phyloP scores from a whole-genome alignment of 1,140 invertebrate species.

The Drosophila baimaii region DNA sequence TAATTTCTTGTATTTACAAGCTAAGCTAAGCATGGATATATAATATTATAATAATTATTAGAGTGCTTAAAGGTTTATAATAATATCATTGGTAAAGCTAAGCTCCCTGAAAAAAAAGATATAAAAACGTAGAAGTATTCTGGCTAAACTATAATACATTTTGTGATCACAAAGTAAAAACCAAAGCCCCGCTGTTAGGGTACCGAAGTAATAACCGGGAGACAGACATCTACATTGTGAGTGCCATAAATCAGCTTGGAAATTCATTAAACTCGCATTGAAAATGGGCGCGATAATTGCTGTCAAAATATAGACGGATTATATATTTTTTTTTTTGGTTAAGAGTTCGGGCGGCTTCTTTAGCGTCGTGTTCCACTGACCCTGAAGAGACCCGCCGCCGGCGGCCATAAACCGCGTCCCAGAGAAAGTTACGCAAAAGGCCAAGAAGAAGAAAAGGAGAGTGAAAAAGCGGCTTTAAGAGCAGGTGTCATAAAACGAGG shows the following conservation, averaged over 20 bases:
- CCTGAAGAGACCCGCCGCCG: slow-evolving; percentile 49
- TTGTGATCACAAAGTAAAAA: background rate
- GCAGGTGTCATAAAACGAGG: slow-evolving; percentile 57
- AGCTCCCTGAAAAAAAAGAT: background rate
- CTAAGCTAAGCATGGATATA: no score
- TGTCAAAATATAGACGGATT: slow-evolving; percentile 50
- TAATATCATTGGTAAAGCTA: no score
- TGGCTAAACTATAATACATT: background rate
- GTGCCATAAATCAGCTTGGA: slow-evolving; percentile 56
- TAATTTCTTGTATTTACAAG: no score
- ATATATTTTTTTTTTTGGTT: slow-evolving; percentile 25
- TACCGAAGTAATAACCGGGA: background rate
- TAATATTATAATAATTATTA: background rate
- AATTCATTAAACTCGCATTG: slow-evolving; percentile 56
- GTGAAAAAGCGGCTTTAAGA: slow-evolving; percentile 27
- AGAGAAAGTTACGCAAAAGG: slow-evolving; percentile 79
- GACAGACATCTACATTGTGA: slow-evolving; percentile 13
- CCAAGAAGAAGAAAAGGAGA: slow-evolving; percentile 16
- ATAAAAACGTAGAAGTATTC: background rate
- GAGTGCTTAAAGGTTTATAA: background rate
- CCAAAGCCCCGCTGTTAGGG: background rate
- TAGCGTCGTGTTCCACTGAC: slow-evolving; percentile 62
- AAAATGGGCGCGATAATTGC: slow-evolving; percentile 61
- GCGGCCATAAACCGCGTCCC: slow-evolving; percentile 35
- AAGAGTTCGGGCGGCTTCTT: slow-evolving; percentile 47